Base-by-base conservation (phyloP, 1,140 invertebrate species). In the Drosophila jambulina region DNA sequence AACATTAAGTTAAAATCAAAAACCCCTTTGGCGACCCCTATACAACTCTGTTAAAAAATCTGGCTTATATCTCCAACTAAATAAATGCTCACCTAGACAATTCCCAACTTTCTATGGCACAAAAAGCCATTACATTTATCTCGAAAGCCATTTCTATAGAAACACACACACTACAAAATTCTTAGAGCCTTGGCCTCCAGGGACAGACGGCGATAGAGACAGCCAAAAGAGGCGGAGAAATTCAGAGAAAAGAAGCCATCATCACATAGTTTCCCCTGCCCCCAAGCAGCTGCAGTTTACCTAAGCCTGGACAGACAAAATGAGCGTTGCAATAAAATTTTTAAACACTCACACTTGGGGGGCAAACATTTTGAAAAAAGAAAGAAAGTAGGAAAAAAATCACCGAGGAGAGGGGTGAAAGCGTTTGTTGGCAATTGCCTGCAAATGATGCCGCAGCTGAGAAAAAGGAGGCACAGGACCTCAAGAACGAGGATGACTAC, bases 301-400 rank as follows among this genome's bases (percentile, higher is more conserved):
- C 78, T 64, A 60, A 80, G 58, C 40, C 58, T 48, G 75, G 69
- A 68, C 69, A 67, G 56, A 82, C 62, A 59, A 82, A 78, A 82
- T 72, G 75, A 82, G 80, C 70, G 74, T 59, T 77, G 75, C 80
- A 82, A 82, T 82, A 78, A 74, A 82, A 78, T 72, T 82, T 71
- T 82, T 82, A 72, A 80, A 69, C 80, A 78, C 79, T 82, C 43
- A 54, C 75, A 61, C 68, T 68, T 48, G 51, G 59, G 53, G 56
- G 64, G 46, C 63, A 78, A 76, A 61, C 57, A 46, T 43, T 49
- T 72, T 48, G 49, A n/a, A 45, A 45, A 51, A 38, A 5, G 1
- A 42, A 40, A 43, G 21, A 29, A 29, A 49, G 34, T 12, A 1
- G 5, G 19, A 21, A 59, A n/a, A 23, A 46, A 51, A 23, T 25